Conservation (phyloP, 2,113 vertebrate species). For the Labeo rohita region DNA sequence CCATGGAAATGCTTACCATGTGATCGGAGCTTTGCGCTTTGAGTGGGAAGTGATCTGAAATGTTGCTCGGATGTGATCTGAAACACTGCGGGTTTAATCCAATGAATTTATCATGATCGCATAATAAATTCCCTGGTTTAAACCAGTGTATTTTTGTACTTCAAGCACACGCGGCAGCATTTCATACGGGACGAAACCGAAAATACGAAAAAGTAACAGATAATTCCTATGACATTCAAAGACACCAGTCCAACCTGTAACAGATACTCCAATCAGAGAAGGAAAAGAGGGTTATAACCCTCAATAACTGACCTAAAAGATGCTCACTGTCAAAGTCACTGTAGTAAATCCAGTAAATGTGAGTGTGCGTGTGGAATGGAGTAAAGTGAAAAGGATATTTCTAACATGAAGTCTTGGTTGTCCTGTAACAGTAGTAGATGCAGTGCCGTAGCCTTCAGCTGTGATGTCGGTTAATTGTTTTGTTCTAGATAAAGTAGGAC, state of each 20-base stretch:
- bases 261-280: slow-evolving; percentile 63
- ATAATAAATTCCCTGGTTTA: not conserved
- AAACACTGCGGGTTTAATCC: slow-evolving; percentile 9
- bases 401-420: slow-evolving; percentile 24
- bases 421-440: slow-evolving; percentile 65
- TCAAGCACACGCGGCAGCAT: not conserved
- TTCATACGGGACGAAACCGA: not conserved
- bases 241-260: slow-evolving; percentile 57
- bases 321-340: not conserved
- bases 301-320: slow-evolving; percentile 9
- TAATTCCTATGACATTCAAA: not conserved
- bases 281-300: not conserved
- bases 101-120: slow-evolving; percentile 4
- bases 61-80: not conserved
- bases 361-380: not conserved
- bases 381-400: slow-evolving; percentile 36
- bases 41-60: slow-evolving; percentile 22
- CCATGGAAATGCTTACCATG: slow-evolving; percentile 16
- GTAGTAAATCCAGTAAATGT: not conserved
- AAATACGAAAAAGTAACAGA: slow-evolving; percentile 43
- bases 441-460: slow-evolving; percentile 54
- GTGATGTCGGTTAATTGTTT: slow-evolving; percentile 17
- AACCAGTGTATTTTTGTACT: not conserved
- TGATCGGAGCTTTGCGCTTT: not conserved
- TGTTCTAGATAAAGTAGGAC: slow-evolving; percentile 46